These are phyloP conservation scores for Aricia artaxerxes DNA, from an alignment of 2,888 invertebrate genomes.

Conservation along the genomic window DNA sequence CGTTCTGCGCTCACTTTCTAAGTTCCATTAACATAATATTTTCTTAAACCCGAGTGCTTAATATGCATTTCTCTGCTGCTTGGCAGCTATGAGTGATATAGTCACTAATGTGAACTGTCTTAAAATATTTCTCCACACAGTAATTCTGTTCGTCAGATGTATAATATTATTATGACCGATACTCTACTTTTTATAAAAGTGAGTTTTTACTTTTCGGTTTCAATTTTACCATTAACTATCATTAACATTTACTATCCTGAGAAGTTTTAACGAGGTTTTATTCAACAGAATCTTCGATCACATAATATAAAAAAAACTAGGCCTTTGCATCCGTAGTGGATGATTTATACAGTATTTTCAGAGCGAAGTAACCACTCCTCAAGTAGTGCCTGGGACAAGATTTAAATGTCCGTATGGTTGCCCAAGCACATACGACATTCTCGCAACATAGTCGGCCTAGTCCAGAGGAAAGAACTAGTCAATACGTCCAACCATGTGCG, in stretches of 20 bases:
- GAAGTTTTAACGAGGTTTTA: neutral
- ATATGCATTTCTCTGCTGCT: slow-evolving; percentile 14
- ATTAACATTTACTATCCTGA: neutral
- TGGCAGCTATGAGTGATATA: neutral
- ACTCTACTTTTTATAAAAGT: neutral
- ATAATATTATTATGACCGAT: neutral
- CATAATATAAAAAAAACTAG: too few species aligned
- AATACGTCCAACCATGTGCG: too few species aligned
- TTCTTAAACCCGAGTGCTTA: slow-evolving; percentile 12
- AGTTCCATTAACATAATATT: slow-evolving; percentile 28
- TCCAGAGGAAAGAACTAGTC: too few species aligned
- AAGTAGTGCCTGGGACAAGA: too few species aligned
- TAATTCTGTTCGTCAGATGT: neutral
- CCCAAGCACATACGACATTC: too few species aligned
- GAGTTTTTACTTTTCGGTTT: neutral
- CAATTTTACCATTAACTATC: neutral
- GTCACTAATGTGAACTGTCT: neutral
- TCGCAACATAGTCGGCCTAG: too few species aligned
- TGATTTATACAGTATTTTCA: too few species aligned
- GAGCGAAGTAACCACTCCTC: too few species aligned
- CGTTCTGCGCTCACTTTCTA: slow-evolving; percentile 28
- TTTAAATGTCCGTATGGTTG: too few species aligned
- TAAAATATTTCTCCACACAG: neutral
- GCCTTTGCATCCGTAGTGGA: too few species aligned
- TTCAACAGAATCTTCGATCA: neutral